Evolutionary conservation across 2,888 invertebrate genomes (phyloP).

Genomic region (Baronia brevicornis): DNA sequence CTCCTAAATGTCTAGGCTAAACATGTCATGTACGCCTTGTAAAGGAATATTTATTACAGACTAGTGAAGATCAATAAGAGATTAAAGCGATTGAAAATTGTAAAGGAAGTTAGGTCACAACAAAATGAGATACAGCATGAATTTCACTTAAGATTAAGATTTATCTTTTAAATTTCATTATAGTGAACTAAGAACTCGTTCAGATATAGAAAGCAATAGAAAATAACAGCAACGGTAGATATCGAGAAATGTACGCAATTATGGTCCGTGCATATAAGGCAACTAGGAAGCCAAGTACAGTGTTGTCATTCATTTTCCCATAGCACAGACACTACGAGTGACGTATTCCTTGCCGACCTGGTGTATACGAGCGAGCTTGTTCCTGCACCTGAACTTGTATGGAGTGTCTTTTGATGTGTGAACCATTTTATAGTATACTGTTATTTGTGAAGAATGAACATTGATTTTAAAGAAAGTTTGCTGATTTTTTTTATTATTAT

Average conservation of each 20-base stretch:
- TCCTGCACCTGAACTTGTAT: conserved; percentile 58
- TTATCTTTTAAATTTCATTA: conserved; percentile 8
- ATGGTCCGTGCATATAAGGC: conserved; percentile 55
- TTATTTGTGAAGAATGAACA: conserved; percentile 10
- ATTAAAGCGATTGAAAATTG: conserved; percentile 18
- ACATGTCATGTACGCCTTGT: conserved; percentile 22
- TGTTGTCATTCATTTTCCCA: conserved; percentile 55
- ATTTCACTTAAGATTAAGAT: conserved; percentile 13
- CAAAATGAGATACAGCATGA: conserved; percentile 13
- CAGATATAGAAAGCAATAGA: conserved; percentile 10
- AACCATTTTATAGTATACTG: too few relatives aligned
- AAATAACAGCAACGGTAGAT: conserved; percentile 7
- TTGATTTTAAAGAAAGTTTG: too few relatives aligned
- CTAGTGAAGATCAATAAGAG: conserved; percentile 22
- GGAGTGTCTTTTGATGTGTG: too few relatives aligned
- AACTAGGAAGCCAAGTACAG: conserved; percentile 49
- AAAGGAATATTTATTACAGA: conserved; percentile 30
- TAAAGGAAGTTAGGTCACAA: conserved; percentile 16
- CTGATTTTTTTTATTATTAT: too few relatives aligned
- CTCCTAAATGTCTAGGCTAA: conserved; percentile 23
- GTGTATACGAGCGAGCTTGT: conserved; percentile 44
- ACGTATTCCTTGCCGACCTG: conserved; percentile 52
- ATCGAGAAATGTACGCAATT: conserved; percentile 26
- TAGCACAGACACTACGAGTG: conserved; percentile 48
- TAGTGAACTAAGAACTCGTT: conserved; percentile 6